phyloP scores from a whole-genome alignment of 2,797 vertebrate genomes.

The Hoplostethus atlanticus region DNA sequence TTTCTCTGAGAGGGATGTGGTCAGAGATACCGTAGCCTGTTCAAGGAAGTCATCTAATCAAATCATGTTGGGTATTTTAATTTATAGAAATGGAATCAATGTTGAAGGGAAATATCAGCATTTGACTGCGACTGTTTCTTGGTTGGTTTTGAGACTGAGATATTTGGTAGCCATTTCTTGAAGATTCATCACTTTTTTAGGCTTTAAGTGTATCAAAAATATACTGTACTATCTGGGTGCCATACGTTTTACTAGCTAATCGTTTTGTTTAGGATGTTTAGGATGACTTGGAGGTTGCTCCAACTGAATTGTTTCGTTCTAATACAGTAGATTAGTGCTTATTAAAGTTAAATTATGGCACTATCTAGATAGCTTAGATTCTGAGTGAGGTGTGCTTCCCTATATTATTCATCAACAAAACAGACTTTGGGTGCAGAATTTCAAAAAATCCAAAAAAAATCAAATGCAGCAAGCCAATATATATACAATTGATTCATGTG shows the following conservation, averaged over 20 bases:
- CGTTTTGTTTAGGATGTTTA: background rate
- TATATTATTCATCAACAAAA: background rate
- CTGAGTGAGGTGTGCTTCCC: background rate
- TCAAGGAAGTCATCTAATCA: conserved; percentile 6
- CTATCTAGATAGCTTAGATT: background rate
- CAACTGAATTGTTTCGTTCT: too few relatives aligned
- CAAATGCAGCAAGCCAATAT: background rate
- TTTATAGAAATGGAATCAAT: background rate
- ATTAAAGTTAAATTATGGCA: conserved; percentile 1
- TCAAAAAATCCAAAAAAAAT: conserved; percentile 4
- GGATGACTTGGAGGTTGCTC: background rate
- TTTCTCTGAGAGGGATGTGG: conserved; percentile 20
- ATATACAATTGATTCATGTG: background rate
- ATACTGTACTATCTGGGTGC: background rate
- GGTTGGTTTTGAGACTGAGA: too few relatives aligned
- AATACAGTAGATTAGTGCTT: background rate
- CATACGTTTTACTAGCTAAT: background rate
- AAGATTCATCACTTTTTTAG: background rate
- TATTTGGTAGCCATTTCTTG: background rate
- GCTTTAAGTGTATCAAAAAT: background rate
- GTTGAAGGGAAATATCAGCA: background rate
- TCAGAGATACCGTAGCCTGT: conserved; percentile 13
- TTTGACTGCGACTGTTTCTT: too few relatives aligned
- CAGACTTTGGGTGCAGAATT: background rate
- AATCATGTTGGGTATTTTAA: background rate